Evolutionary conservation across 64 coral and sea anemone genomes (phyloP), one percentile per base, ranked within the genome.

Genomic region (Catalaphyllia jardinei): DNA sequence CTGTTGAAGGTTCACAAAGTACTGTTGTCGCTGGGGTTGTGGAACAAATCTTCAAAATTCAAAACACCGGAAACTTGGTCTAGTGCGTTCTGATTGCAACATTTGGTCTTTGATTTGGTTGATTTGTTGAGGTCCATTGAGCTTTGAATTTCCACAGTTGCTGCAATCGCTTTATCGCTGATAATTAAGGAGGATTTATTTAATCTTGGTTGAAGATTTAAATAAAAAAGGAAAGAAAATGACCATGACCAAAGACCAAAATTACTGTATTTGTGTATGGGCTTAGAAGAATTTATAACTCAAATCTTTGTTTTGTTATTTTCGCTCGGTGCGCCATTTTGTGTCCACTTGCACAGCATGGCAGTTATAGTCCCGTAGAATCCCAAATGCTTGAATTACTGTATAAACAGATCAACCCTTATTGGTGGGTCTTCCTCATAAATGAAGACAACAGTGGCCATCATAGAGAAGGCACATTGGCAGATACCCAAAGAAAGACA

Each of bases 1-100:
- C 11, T 60, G 55, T 28, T 78, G 50, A 50, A 55, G 25, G 20
- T 8, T 1, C 22, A 67, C 25, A 67, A 3, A n/a, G 64, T 67
- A 25, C 8, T n/a, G 20, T 67, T 67, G 9, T 67, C 22, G 24
- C 24, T 8, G 19, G 64, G 22, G 49, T 27, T 78, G 49, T 61
- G 25, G 78, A 55, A 61, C 19, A 31, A 62, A 25, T 38, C 79
- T 61, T 67, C 60, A 65, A 67, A 83, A 71, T 69, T 29, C 27
- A 60, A 79, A 83, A 63, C 16, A 84, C 81, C 81, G 81, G 62
- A 84, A 84, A 62, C 50, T n/a, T 16, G 19, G 11, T 31, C 16
- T 8, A 55, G 52, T 55, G 52, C 8, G 52, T 14, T 13, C n/a
- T 25, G 31, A 50, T 67, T 64, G 31, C 10, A 84, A 67, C 63